These are phyloP conservation scores for Edolisoma coerulescens DNA, from an alignment of 2,113 vertebrate species.

Conservation along the genomic window DNA sequence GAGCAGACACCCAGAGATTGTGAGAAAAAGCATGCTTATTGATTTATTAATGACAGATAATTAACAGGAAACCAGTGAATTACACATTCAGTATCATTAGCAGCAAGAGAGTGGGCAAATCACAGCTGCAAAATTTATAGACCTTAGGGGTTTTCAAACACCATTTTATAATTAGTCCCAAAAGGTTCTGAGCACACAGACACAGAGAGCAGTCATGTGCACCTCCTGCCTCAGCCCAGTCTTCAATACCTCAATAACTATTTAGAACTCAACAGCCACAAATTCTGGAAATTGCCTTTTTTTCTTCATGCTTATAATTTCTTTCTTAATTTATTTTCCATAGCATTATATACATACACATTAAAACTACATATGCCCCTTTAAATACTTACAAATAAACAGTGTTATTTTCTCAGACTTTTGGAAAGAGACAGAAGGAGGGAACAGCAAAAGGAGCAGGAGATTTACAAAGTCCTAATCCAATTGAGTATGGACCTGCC, in stretches of 20 bases:
- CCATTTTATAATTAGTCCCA: neutral
- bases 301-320: neutral
- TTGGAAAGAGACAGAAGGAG: neutral
- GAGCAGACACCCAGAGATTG: neutral
- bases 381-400: neutral
- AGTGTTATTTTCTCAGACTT: neutral
- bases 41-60: neutral
- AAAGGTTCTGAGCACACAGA: neutral
- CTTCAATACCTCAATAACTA: neutral
- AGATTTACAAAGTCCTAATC: neutral
- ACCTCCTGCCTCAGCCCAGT: neutral
- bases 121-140: neutral
- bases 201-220: neutral
- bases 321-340: neutral
- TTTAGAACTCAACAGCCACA: neutral
- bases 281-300: neutral
- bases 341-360: too few species aligned
- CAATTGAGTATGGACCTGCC: neutral
- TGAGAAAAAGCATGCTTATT: neutral
- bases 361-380: neutral
- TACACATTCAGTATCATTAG: neutral
- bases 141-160: neutral
- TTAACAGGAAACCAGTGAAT: neutral
- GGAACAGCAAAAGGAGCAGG: neutral
- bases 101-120: neutral